Evolutionary conservation across 2,888 invertebrate species (phyloP).

Genomic region (Sisyra terminalis): DNA sequence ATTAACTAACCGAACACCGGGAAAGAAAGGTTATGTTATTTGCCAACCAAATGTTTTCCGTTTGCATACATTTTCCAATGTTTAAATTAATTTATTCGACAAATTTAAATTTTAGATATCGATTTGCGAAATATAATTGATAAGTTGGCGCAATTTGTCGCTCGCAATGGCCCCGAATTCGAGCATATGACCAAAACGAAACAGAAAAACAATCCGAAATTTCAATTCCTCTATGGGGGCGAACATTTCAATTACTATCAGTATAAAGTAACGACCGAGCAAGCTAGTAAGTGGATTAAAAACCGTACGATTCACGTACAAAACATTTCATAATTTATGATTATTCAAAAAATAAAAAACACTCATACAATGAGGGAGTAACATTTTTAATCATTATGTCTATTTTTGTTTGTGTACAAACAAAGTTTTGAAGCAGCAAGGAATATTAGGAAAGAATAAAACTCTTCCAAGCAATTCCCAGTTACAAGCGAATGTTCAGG

Average conservation of each 20-base stretch:
- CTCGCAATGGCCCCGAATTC: conserved; percentile 97
- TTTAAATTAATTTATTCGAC: background rate
- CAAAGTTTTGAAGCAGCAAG: conserved; percentile 58
- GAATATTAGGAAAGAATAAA: conserved; percentile 28
- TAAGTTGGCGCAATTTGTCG: conserved; percentile 97
- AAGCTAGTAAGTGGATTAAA: conserved; percentile 60
- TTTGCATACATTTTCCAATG: background rate
- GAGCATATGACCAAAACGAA: conserved; percentile 98
- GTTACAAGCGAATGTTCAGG: conserved; percentile 5
- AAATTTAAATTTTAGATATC: conserved; percentile 47
- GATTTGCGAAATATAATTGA: conserved; percentile 95
- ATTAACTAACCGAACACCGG: background rate
- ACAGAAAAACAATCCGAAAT: conserved; percentile 95
- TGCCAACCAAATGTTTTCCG: background rate
- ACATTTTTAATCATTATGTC: conserved; percentile 10
- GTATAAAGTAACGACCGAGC: conserved; percentile 88
- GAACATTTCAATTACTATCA: conserved; percentile 94
- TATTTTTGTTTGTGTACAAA: conserved; percentile 28
- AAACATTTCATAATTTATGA: background rate
- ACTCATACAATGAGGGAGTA: conserved; percentile 6
- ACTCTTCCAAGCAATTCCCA: conserved; percentile 15
- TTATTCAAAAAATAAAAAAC: conserved; percentile 1
- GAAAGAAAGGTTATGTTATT: background rate
- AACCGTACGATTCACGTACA: too few relatives aligned
- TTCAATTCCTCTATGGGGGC: conserved; percentile 92